These are phyloP conservation scores for Diorhabda elongata DNA, from an alignment of 1,140 invertebrate species.

Conservation along the genomic window DNA sequence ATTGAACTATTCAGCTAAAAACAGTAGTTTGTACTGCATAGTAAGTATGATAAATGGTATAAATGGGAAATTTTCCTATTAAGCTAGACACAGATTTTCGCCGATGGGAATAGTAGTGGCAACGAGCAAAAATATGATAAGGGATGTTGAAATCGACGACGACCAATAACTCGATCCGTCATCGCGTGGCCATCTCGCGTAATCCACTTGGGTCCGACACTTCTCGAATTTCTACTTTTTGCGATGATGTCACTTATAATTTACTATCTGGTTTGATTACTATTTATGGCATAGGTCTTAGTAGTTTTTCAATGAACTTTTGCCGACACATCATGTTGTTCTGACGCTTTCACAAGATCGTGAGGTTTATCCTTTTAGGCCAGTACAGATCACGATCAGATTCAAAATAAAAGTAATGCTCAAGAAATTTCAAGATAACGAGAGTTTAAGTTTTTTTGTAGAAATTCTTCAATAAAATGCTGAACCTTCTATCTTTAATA, in stretches of 20 bases:
- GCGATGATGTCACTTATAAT: constrained; percentile 40
- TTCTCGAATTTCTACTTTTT: constrained; percentile 39
- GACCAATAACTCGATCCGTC: constrained; percentile 36
- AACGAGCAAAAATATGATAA: constrained; percentile 34
- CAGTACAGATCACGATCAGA: no score
- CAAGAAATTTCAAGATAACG: no score
- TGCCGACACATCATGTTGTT: constrained; percentile 19
- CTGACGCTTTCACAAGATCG: background rate
- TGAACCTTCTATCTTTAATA: no score
- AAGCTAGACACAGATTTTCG: background rate
- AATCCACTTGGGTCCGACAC: constrained; percentile 40
- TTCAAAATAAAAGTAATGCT: no score
- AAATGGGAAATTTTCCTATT: no score
- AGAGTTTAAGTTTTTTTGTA: no score
- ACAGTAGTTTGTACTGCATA: no score
- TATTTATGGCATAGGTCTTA: constrained; percentile 37
- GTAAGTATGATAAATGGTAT: no score
- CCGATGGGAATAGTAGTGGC: constrained; percentile 22
- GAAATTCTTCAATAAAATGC: no score
- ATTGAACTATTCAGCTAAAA: no score
- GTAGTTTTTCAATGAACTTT: constrained; percentile 36
- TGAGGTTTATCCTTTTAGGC: no score
- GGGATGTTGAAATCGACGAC: constrained; percentile 35
- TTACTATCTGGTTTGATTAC: constrained; percentile 40
- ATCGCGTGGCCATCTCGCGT: constrained; percentile 33